Conservation (phyloP, 1,140 invertebrate genomes). For the Danaus plexippus region DNA sequence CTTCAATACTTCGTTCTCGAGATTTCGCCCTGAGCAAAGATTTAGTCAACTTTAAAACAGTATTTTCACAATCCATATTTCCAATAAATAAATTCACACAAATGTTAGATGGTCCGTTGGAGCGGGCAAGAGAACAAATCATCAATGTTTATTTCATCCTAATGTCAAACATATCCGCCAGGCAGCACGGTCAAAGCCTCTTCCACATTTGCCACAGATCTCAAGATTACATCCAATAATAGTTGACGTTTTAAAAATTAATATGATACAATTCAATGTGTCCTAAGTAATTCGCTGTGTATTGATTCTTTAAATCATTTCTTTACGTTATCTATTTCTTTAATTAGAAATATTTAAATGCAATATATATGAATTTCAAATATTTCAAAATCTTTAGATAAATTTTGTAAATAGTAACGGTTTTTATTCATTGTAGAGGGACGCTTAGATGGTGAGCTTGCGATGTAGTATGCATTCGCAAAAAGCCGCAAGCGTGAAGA, state of each 20-base stretch:
- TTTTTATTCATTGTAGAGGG: conserved; percentile 31
- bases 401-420: background rate
- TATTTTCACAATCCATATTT: conserved; percentile 39
- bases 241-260: too few relatives aligned
- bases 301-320: too few relatives aligned
- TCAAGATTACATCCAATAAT: too few relatives aligned
- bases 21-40: conserved; percentile 26
- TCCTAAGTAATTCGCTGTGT: too few relatives aligned
- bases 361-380: background rate
- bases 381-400: conserved; percentile 1
- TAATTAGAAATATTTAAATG: conserved; percentile 3
- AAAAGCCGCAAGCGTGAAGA: conserved; percentile 40
- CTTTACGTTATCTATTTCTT: background rate
- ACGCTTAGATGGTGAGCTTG: conserved; percentile 24
- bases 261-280: too few relatives aligned
- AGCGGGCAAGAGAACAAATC: conserved; percentile 51
- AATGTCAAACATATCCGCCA: conserved; percentile 62
- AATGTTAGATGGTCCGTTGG: conserved; percentile 42
- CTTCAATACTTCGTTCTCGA: background rate
- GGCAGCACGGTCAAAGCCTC: conserved; percentile 29
- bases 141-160: conserved; percentile 61
- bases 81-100: conserved; percentile 53
- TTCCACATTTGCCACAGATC: conserved; percentile 33
- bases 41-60: conserved; percentile 23
- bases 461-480: conserved; percentile 37